Evolutionary conservation across 2,113 vertebrate species (phyloP).

Genomic region (Tenebrosternarchus preto): DNA sequence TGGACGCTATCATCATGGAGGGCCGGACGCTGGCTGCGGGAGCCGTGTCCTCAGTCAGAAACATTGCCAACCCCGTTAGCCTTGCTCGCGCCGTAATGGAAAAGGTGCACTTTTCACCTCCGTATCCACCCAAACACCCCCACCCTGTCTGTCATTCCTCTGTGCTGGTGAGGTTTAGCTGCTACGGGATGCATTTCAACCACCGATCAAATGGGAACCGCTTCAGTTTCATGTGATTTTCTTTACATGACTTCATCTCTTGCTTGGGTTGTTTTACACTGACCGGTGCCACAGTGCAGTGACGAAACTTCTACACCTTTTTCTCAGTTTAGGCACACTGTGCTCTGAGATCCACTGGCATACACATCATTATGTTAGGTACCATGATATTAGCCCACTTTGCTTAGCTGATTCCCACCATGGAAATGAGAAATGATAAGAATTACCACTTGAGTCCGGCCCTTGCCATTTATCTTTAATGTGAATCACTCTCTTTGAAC

Average conservation of each 20-base stretch:
- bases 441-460: slow-evolving; percentile 1
- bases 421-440: not conserved
- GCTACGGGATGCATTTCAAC: not conserved
- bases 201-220: not conserved
- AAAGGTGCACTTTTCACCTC: slow-evolving; percentile 61
- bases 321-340: not conserved
- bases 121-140: not conserved
- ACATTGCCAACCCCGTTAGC: slow-evolving; percentile 75
- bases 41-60: slow-evolving; percentile 69
- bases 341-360: not conserved
- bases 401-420: not conserved
- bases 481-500: not conserved
- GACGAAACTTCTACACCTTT: not conserved
- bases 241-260: no score
- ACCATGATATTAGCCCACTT: not conserved
- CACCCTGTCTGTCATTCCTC: not conserved
- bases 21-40: slow-evolving; percentile 71
- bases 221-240: not conserved
- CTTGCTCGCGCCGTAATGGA: slow-evolving; percentile 73
- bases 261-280: not conserved
- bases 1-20: slow-evolving; percentile 78
- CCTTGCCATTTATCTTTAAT: not conserved
- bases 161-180: not conserved
- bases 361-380: not conserved
- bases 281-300: not conserved